Base-by-base conservation (phyloP, 2,113 vertebrate species). In the Eleginops maclovinus region DNA sequence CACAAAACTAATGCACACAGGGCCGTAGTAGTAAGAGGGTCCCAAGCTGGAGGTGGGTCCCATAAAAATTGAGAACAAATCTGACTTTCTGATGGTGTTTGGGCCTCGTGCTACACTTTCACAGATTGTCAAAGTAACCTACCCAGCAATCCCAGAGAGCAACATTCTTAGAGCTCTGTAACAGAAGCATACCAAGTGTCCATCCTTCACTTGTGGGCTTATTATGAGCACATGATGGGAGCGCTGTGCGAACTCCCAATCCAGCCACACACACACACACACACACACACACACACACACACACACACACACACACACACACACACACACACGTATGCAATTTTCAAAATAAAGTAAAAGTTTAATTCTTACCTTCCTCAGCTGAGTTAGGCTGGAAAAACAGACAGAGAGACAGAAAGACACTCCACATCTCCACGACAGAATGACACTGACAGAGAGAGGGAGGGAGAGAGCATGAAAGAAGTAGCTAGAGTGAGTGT, bases 341-440 rank as follows among this genome's bases (percentile, higher is more conserved):
- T 72, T 31, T 19, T 36, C 31, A 31, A 72, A 4, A 31, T 28
- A 0, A 77, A 69, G 28, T 6, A 49, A 86, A 92, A 93, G 86
- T 87, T 88, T 1, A n/a, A 81, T 70, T 58, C 93, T 92, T 94
- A 95, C 95, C 95, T 93, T 95, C 95, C 92, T 95, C 95, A 76
- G 94, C 94, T 90, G 91, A 93, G 89, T 91, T 88, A 19, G 91
- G 84, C 92, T 94, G 94, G 83, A 95, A 77, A 85, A 91, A 91
- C 81, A 95, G 82, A 88, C 87, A 93, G 86, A 95, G 92, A 83
- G 75, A 93, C 84, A 95, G 84, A 90, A 94, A 84, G 85, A 95
- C 86, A 90, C 92, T 94, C 94, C 93, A 95, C 95, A 95, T 95
- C 89, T 93, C 94, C 91, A 94, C 92, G 83, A 89, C 86, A 89